Evolutionary conservation across 2,113 vertebrate genomes (phyloP).

Genomic region (Boleophthalmus pectinirostris): DNA sequence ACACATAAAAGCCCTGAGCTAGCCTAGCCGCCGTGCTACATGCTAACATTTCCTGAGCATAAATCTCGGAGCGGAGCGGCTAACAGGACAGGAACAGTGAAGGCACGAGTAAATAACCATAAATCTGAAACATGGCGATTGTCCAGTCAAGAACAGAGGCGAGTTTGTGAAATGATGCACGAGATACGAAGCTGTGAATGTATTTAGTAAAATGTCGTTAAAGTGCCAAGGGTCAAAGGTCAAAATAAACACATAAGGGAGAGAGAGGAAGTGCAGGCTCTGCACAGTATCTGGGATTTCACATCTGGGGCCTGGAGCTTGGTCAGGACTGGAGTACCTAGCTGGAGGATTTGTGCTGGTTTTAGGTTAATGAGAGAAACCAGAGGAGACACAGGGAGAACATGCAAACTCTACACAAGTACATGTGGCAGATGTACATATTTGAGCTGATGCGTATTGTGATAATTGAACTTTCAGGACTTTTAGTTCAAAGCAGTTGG

Average conservation of each 20-base stretch:
- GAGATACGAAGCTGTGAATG: background rate
- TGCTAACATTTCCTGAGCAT: background rate
- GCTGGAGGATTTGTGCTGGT: background rate
- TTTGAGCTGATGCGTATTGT: too few relatives aligned
- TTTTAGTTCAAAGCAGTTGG: too few relatives aligned
- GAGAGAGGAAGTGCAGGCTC: slow-evolving; percentile 20
- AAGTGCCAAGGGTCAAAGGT: slow-evolving; percentile 47
- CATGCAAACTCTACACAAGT: too few relatives aligned
- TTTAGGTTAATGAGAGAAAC: background rate
- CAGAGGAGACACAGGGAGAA: too few relatives aligned
- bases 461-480: too few relatives aligned
- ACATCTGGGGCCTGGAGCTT: background rate
- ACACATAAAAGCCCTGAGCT: slow-evolving; percentile 1
- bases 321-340: background rate
- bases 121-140: background rate
- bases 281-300: background rate
- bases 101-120: background rate
- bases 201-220: slow-evolving; percentile 40
- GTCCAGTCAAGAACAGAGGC: background rate
- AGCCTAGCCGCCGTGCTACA: slow-evolving; percentile 6
- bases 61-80: slow-evolving; percentile 1
- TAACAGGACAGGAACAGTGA: background rate
- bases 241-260: slow-evolving; percentile 21
- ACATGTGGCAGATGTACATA: too few relatives aligned
- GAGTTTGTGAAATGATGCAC: background rate